Evolutionary conservation across 2,113 vertebrate species (phyloP), one percentile per base, ranked within the genome.

Genomic region (Myiagra hebetior): DNA sequence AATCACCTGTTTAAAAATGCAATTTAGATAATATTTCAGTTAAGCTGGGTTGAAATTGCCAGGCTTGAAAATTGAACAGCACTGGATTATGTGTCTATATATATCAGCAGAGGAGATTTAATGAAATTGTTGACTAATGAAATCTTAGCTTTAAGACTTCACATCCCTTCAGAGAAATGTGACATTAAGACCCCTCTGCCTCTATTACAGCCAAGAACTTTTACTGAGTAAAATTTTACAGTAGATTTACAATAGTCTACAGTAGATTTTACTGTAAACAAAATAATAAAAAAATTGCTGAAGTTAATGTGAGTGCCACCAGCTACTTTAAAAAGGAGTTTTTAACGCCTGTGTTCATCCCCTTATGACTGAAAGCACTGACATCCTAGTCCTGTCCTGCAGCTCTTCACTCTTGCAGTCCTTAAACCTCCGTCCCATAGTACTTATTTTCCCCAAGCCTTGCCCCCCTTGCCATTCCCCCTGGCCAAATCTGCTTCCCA

Each of bases 71-170:
- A 41, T 7, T 57, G 85, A 93, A 72, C 83, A 88, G 52, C 37
- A 11, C 35, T 77, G 79, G 88, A 95, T 96, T 95, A 88, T 63
- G 41, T 74, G 72, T 80, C 85, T 96, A 80, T 94, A 92, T 96
- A 88, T 93, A 95, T 91, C 76, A 75, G 47, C 64, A 74, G 82
- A 90, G 72, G 41, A 84, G 47, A n/a, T 93, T 95, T 96, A 87
- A 70, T 88, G 35, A 91, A 91, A 96, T 88, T 89, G 79, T 81
- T 94, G 37, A 44, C 76, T 95, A 91, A 93, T 94, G 59, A 96
- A 97, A 87, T 91, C 53, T 84, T 92, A 87, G 73, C 63, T 84
- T 88, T 93, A 94, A 95, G 87, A 91, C 80, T 96, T 97, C 63
- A 81, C 85, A 93, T 94, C 93, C 70, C 76, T 86, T 91, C 60